phyloP scores from a whole-genome alignment of 2,888 invertebrate species.

The Chymomyza caudatula region DNA sequence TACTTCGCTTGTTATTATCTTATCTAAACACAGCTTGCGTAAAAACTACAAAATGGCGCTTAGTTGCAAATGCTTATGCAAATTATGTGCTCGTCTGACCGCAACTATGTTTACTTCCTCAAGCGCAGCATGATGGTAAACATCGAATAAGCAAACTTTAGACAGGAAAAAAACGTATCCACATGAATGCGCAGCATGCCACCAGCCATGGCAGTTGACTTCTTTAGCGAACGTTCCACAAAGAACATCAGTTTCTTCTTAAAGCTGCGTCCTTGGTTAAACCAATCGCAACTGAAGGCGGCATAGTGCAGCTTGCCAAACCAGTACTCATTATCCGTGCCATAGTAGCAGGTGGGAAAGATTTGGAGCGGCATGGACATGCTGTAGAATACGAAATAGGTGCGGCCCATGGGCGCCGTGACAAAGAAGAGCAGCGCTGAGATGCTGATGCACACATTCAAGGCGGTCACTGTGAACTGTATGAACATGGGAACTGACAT shows the following conservation, averaged over 20 bases:
- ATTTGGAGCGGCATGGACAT: conserved; percentile 35
- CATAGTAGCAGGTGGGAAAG: conserved; percentile 48
- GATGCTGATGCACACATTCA: conserved; percentile 35
- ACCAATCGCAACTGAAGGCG: conserved; percentile 38
- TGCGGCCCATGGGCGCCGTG: conserved; percentile 22
- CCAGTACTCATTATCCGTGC: conserved; percentile 30
- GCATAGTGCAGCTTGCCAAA: conserved; percentile 29
- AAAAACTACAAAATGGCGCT: no score
- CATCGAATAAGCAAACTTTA: conserved; percentile 31
- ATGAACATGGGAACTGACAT: conserved; percentile 41
- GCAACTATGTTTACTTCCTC: background rate
- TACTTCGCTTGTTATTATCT: no score
- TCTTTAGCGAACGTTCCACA: conserved; percentile 27
- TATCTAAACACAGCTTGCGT: no score
- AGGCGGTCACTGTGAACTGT: conserved; percentile 34
- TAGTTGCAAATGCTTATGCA: no score
- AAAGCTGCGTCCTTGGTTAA: conserved; percentile 19
- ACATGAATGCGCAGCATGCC: conserved; percentile 38
- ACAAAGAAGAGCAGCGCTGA: conserved; percentile 34
- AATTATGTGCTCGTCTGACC: no score
- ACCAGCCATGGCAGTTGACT: conserved; percentile 21
- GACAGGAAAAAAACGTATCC: conserved; percentile 29
- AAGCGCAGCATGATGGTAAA: conserved; percentile 30
- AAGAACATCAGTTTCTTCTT: conserved; percentile 35
- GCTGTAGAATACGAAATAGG: conserved; percentile 32